Evolutionary conservation across 2,113 vertebrate genomes (phyloP).

Genomic region (Triplophysa tibetana): DNA sequence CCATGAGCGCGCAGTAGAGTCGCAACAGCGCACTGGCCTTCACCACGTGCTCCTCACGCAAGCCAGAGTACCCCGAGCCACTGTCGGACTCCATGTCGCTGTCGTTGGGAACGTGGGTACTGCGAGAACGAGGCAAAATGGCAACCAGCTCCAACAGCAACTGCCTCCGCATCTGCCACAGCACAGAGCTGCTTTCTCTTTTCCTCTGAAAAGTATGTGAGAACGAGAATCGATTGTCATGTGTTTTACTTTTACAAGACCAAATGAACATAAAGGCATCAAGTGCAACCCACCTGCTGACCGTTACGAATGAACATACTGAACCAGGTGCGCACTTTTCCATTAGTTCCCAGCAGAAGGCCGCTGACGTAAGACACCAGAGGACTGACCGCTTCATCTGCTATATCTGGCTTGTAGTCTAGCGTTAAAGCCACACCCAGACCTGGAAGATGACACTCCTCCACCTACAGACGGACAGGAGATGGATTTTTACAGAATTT

Average conservation of each 20-base stretch:
- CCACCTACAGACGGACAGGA: conserved; percentile 75
- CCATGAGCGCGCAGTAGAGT: conserved; percentile 96
- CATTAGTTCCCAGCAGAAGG: conserved; percentile 92
- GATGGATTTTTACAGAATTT: too few relatives aligned
- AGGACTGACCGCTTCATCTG: conserved; percentile 92
- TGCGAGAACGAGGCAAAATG: conserved; percentile 91
- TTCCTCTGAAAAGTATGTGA: conserved; percentile 79
- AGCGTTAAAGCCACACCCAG: conserved; percentile 94
- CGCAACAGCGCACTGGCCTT: conserved; percentile 93
- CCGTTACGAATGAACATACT: conserved; percentile 97
- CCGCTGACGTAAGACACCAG: conserved; percentile 96
- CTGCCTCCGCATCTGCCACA: conserved; percentile 98
- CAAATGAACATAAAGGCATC: not conserved
- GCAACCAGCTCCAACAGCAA: conserved; percentile 92
- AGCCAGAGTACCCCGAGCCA: conserved; percentile 84
- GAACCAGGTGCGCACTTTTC: conserved; percentile 98
- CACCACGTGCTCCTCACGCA: conserved; percentile 95
- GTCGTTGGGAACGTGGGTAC: conserved; percentile 82
- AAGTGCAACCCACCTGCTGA: conserved; percentile 82
- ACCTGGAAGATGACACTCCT: conserved; percentile 95
- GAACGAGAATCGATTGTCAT: conserved; percentile 2
- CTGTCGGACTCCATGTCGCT: conserved; percentile 74
- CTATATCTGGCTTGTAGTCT: conserved; percentile 89
- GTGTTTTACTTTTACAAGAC: not conserved
- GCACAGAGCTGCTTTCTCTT: conserved; percentile 90